A percentile compares a stretch with the other conserved stretches of the same genome.
Evolutionary conservation across 2,113 vertebrate genomes (phyloP).

Genomic region (Hypanus sabinus): DNA sequence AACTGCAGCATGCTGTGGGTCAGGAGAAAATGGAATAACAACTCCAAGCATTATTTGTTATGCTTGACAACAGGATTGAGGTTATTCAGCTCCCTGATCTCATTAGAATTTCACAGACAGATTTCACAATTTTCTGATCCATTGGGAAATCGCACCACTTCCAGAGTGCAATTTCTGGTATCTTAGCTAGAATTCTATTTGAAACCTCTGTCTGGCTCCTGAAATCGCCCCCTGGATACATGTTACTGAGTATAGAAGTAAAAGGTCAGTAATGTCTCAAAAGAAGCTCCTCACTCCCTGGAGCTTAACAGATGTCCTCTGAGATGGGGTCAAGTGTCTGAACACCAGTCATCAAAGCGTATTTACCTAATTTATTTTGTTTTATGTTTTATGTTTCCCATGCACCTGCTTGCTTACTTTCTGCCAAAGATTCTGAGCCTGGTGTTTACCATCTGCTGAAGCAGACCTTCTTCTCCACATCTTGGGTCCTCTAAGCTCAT

Average conservation of each 20-base stretch:
- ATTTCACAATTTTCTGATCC: background rate
- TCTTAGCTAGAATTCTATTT: background rate
- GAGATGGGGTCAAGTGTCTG: background rate
- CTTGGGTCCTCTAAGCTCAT: background rate
- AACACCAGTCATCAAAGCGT: background rate
- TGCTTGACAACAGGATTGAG: background rate
- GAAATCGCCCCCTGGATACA: background rate
- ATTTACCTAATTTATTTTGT: background rate
- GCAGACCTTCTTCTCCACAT: background rate
- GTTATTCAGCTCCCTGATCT: background rate
- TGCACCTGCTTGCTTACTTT: background rate
- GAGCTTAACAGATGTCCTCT: background rate
- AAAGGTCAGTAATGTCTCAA: background rate
- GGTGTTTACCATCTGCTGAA: background rate
- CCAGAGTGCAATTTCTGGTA: background rate
- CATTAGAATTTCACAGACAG: background rate
- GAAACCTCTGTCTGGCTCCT: background rate
- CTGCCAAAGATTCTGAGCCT: background rate
- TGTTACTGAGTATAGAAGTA: background rate
- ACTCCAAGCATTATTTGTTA: background rate
- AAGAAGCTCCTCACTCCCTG: background rate
- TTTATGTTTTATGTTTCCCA: background rate
- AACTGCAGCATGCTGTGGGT: background rate
- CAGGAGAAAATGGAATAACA: background rate
- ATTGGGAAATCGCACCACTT: background rate